Evolutionary conservation across 2,888 invertebrate genomes (phyloP).

Genomic region (Amblyjoppa fuscipennis): DNA sequence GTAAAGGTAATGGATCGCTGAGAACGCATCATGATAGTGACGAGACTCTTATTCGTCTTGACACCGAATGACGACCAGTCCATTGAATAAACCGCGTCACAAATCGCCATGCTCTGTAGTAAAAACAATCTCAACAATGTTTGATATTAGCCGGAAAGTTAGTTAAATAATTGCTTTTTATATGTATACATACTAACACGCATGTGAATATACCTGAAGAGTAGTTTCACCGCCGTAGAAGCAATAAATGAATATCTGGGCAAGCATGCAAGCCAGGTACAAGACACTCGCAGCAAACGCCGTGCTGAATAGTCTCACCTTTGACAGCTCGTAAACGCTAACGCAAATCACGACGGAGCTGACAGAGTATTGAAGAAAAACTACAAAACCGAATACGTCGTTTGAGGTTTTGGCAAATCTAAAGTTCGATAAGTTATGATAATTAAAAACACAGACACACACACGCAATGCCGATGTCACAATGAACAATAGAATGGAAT

Average conservation of each 20-base stretch:
- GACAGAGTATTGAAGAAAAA: conserved; percentile 69
- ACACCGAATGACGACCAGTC: conserved; percentile 68
- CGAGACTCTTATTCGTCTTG: conserved; percentile 67
- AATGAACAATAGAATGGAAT: too few species aligned
- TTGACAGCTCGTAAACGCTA: conserved; percentile 71
- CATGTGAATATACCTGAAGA: conserved; percentile 57
- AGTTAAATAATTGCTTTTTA: background rate
- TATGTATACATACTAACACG: background rate
- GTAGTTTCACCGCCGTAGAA: conserved; percentile 66
- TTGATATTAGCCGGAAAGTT: background rate
- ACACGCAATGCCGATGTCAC: too few species aligned
- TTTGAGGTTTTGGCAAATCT: conserved; percentile 67
- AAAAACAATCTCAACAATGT: background rate
- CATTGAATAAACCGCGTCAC: conserved; percentile 71
- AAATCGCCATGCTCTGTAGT: conserved; percentile 68
- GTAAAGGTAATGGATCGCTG: conserved; percentile 68
- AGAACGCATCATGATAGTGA: conserved; percentile 70
- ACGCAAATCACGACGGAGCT: conserved; percentile 73
- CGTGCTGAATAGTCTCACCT: conserved; percentile 64
- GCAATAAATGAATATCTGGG: conserved; percentile 72
- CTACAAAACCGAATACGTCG: conserved; percentile 67
- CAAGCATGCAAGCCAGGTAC: conserved; percentile 71
- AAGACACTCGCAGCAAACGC: conserved; percentile 64
- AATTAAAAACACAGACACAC: conserved; percentile 45
- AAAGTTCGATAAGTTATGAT: conserved; percentile 45